Base-by-base conservation (phyloP, 2,797 vertebrate species). In the Lithobates pipiens region DNA sequence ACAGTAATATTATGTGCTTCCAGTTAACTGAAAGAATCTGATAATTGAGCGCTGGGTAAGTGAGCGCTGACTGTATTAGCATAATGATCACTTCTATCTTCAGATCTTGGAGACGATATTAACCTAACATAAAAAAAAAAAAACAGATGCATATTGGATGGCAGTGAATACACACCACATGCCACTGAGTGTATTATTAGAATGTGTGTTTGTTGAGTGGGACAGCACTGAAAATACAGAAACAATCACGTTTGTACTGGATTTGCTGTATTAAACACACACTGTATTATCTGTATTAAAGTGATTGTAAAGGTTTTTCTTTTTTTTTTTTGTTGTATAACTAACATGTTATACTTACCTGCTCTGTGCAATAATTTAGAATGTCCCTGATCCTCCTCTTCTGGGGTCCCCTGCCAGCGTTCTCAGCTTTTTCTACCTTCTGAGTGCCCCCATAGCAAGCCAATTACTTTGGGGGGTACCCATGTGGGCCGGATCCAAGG, bases 31-130 rank as follows among this genome's bases (percentile, higher is more conserved):
- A 73, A 82, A 71, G 74, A 86, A 86, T 86, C 74, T 73, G 79
- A 82, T 86, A 86, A 86, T 82, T 82, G 85, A 78, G 85, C 79
- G 9, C 23, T 39, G 65, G 73, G 65, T 82, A 81, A 86, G 79
- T 86, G 85, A 86, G 46, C 72, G 85, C 78, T 65, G 85, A 82
- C 85, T 86, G 39, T 77, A 86, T 81, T 81, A 86, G 85, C 85
- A 86, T 86, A 86, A 86, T 86, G 46, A 86, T 82, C 77, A 54
- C 61, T 80, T 85, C 54, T 79, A 32, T 80, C 84, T 63, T 80
- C 63, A 80, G 84, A 85, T 85, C 78, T 77, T 34, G 16, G 46
- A 82, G 67, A 71, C 27, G 65, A 86, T 81, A 86, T 81, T 86
- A 86, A 71, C 42, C 77, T 76, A 74, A 63, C 65, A 54, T 36